Evolutionary conservation across 2,113 vertebrate genomes (phyloP), one percentile per base, ranked within the genome.

Genomic region (Poeciliopsis turrubarensis): DNA sequence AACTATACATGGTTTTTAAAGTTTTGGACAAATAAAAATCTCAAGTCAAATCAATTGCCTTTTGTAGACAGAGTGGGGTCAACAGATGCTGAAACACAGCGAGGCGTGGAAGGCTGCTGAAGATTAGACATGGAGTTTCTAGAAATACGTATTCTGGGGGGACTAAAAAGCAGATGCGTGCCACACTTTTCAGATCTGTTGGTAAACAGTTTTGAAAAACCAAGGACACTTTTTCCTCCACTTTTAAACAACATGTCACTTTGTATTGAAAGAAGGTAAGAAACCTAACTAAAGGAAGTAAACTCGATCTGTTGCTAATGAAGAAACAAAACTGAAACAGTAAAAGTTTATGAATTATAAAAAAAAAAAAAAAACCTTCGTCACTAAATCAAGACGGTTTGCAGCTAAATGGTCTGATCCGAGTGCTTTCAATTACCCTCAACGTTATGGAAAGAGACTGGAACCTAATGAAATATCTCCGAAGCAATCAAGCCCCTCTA

Each of bases 401-500:
- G n/a, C 68, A 3, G 13, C 54, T 64, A 27, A 71, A 60, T 72
- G 29, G 0, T 39, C 64, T 10, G 17, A 62, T 71, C 41, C 30
- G 27, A 32, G 64, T 67, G 30, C 51, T 83, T 82, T 73, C 77
- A 83, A 47, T 86, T 71, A 63, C 22, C 25, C 41, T 69, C 72
- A 61, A 41, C 15, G 60, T 81, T 54, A 84, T 72, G 79, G 60
- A 57, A 30, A 68, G 0, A 68, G 73, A 80, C 60, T 22, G 7
- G 5, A 30, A 77, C 68, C 65, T 61, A 79, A 80, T 70, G 66
- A 65, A 80, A 78, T 78, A 68, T 78, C 41, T 82, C 37, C 17
- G 68, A 73, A 62, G 47, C 61, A 60, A 85, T 87, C 75, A 74
- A 70, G 76, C 37, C 47, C 70, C 71, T 68, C 11, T 60, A 82